Percentiles rank a stretch among this genome's conserved stretches.
phyloP scores from a whole-genome alignment of 2,797 vertebrate genomes.

The Sebastes oblongus region DNA sequence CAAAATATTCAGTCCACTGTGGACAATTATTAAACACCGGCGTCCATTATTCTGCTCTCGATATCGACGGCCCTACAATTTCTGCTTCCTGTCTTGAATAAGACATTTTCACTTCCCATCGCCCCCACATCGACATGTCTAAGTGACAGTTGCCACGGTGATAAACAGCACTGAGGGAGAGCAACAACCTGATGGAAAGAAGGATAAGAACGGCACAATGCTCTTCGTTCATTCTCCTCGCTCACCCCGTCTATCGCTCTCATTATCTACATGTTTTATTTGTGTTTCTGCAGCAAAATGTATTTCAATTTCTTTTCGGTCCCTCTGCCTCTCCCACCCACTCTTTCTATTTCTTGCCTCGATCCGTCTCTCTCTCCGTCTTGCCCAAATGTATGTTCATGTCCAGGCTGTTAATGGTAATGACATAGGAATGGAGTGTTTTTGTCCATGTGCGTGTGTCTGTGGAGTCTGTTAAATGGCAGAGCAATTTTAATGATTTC shows the following conservation, averaged over 20 bases:
- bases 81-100: constrained; percentile 62
- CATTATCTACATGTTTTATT: constrained; percentile 11
- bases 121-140: constrained; percentile 60
- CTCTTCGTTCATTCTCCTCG: constrained; percentile 12
- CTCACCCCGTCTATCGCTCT: constrained; percentile 1
- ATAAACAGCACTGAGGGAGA: constrained; percentile 61
- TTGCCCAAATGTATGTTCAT: constrained; percentile 1
- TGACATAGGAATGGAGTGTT: constrained; percentile 36
- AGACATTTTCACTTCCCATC: constrained; percentile 66
- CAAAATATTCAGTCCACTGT: constrained; percentile 16
- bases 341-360: constrained; percentile 20
- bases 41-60: constrained; percentile 30
- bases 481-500: constrained; percentile 55
- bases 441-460: constrained; percentile 15
- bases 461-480: constrained; percentile 46
- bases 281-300: background rate
- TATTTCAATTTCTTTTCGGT: background rate
- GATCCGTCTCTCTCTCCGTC: background rate
- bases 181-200: constrained; percentile 52
- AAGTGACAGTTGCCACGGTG: constrained; percentile 75
- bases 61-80: constrained; percentile 47
- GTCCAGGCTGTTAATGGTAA: constrained; percentile 42
- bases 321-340: constrained; percentile 15
- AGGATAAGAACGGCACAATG: constrained; percentile 17
- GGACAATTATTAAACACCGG: constrained; percentile 28